Conservation (phyloP, 2,113 vertebrate genomes). For the Lichenostomus cassidix region DNA sequence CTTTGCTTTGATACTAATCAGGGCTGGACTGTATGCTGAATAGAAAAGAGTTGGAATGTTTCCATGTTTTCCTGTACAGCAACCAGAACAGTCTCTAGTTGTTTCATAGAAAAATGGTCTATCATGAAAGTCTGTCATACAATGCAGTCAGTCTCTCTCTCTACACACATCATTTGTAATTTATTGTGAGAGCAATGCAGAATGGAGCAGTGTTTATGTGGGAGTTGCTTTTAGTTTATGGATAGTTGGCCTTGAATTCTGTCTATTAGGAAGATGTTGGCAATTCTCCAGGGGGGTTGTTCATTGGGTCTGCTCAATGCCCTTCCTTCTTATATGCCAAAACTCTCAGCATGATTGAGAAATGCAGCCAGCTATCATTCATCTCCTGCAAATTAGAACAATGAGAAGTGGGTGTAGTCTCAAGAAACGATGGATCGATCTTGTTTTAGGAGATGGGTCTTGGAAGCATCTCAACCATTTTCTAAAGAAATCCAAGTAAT, state of each 20-base stretch:
- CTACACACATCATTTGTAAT: neutral
- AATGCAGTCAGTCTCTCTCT: neutral
- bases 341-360: neutral
- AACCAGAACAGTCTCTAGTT: neutral
- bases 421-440: neutral
- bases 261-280: conserved; percentile 14
- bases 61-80: neutral
- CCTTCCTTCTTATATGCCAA: neutral
- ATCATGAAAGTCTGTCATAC: neutral
- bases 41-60: neutral
- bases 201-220: neutral
- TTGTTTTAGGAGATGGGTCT: neutral
- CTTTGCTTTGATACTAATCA: neutral
- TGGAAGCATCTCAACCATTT: neutral
- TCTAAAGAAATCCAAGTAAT: neutral
- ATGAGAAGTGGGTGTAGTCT: neutral
- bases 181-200: neutral
- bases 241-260: conserved; percentile 2
- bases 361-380: conserved; percentile 2
- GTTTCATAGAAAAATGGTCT: conserved; percentile 4
- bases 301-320: neutral
- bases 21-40: neutral
- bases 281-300: neutral
- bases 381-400: conserved; percentile 14
- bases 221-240: conserved; percentile 29